phyloP scores from a whole-genome alignment of 53 echinoderm and acorn worm genomes.

The Henricia sp. region DNA sequence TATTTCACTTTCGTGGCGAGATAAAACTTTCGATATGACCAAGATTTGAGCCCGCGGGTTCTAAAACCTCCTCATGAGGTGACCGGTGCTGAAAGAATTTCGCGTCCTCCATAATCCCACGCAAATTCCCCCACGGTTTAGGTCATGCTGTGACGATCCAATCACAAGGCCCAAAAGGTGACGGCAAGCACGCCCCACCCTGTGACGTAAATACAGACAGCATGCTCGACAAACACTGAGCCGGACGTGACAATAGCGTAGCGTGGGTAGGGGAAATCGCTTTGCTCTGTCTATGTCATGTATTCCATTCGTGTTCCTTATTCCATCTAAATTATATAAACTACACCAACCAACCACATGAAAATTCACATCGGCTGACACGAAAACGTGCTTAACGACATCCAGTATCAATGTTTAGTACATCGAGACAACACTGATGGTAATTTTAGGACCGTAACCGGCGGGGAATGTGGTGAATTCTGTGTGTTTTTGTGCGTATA shows the following conservation, averaged over 20 bases:
- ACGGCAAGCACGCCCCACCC: slow-evolving; percentile 54
- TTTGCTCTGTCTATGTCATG: background rate
- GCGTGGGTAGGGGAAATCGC: slow-evolving; percentile 53
- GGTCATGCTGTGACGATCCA: slow-evolving; percentile 35
- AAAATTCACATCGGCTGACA: no score
- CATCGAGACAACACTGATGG: background rate
- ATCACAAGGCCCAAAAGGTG: slow-evolving; percentile 46
- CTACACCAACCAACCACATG: no score
- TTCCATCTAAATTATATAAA: no score
- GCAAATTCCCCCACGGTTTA: slow-evolving; percentile 48
- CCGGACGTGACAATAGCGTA: slow-evolving; percentile 59
- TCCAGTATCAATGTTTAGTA: background rate
- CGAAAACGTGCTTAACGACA: no score
- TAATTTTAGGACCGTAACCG: background rate
- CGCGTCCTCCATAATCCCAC: slow-evolving; percentile 21
- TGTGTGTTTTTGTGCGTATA: background rate
- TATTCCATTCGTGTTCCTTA: background rate
- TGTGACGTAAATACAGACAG: slow-evolving; percentile 58
- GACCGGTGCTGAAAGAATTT: no score
- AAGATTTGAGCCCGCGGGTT: no score
- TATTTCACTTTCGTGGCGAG: no score
- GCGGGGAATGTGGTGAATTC: background rate
- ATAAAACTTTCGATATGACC: no score
- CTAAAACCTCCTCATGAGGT: no score
- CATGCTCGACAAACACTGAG: slow-evolving; percentile 57